Evolutionary conservation across 2,113 vertebrate genomes (phyloP).

Genomic region (Cercopithecus mona): DNA sequence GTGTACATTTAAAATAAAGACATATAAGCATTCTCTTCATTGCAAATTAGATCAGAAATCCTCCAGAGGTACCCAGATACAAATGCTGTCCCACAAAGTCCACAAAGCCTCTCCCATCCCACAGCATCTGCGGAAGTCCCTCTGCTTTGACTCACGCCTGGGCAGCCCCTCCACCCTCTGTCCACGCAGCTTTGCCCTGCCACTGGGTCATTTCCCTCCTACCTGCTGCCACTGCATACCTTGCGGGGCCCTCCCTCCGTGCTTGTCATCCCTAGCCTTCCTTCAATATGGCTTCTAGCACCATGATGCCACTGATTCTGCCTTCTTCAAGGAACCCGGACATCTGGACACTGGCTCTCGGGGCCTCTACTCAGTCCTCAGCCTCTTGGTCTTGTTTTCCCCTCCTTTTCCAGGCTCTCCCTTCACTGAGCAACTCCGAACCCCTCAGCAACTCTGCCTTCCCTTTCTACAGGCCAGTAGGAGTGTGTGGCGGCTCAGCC

Average conservation of each 20-base stretch:
- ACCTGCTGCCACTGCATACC: fast-evolving
- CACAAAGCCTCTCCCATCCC: background rate
- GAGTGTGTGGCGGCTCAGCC: background rate
- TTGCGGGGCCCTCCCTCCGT: fast-evolving
- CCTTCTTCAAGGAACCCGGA: background rate
- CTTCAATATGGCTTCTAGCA: background rate
- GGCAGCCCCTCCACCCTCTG: background rate
- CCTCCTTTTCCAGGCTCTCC: background rate
- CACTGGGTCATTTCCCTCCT: background rate
- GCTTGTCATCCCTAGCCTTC: background rate
- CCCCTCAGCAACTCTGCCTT: background rate
- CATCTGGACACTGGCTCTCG: too few species aligned
- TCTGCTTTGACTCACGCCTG: background rate
- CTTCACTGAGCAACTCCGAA: background rate
- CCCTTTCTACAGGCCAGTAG: background rate
- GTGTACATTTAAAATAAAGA: background rate
- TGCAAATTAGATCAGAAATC: background rate
- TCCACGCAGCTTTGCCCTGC: background rate
- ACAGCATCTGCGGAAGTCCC: background rate
- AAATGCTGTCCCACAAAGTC: background rate
- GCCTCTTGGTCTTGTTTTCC: background rate
- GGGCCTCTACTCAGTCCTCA: background rate
- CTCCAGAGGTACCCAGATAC: background rate
- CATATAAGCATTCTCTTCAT: background rate
- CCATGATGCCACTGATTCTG: background rate